Evolutionary conservation across 2,888 invertebrate species (phyloP).

Genomic region (Andricus quercusramuli): DNA sequence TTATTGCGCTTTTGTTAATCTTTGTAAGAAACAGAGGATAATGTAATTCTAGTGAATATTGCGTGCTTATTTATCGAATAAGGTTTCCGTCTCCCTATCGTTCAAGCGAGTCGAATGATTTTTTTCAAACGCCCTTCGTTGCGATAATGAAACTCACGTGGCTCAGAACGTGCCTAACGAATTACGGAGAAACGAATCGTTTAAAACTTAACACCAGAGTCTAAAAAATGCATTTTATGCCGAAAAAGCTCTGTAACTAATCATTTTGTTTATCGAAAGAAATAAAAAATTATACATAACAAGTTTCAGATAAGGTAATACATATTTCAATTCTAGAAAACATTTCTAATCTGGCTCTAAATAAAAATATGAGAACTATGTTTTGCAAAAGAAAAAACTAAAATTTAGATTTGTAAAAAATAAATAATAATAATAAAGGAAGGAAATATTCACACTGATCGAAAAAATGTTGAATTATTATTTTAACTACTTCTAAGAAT

Average conservation of each 20-base stretch:
- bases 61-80: background rate
- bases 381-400: too few species aligned
- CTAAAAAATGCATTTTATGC: background rate
- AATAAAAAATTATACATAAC: background rate
- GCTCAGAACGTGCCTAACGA: conserved; percentile 17
- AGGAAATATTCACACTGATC: too few species aligned
- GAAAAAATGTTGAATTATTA: too few species aligned
- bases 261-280: background rate
- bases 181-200: conserved; percentile 12
- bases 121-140: background rate
- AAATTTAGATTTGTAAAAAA: too few species aligned
- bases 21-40: background rate
- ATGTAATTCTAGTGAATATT: background rate
- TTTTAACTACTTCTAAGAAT: too few species aligned
- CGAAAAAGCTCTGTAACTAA: background rate
- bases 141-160: conserved; percentile 25
- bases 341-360: too few species aligned
- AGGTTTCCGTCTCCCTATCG: background rate
- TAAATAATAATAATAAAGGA: too few species aligned
- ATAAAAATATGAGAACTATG: too few species aligned
- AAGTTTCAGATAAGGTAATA: too few species aligned
- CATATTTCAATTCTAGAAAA: too few species aligned
- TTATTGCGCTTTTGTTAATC: background rate
- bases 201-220: conserved; percentile 10
- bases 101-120: background rate